phyloP scores from a whole-genome alignment of 2,797 vertebrate genomes.

The Hemitrygon akajei region DNA sequence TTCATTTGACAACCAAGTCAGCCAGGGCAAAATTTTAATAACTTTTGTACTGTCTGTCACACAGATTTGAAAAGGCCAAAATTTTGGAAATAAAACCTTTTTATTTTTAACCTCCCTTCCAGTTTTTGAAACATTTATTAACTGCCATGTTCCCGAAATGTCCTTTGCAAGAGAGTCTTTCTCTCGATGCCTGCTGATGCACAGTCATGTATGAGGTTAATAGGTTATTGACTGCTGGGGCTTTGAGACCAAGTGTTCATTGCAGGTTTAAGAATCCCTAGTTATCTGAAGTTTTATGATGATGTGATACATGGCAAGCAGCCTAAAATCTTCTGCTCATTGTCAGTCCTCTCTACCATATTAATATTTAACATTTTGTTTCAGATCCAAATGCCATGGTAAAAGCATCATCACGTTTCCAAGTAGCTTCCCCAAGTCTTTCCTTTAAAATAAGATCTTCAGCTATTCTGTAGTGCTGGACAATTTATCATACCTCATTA shows the following conservation, averaged over 20 bases:
- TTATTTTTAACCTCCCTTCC: not conserved
- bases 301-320: not conserved
- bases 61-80: constrained; percentile 34
- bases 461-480: not conserved
- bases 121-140: constrained; percentile 35
- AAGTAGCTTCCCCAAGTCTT: too few species aligned
- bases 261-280: not conserved
- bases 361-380: not conserved
- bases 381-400: not conserved
- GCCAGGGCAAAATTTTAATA: constrained; percentile 33
- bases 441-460: too few species aligned
- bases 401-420: not conserved
- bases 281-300: not conserved
- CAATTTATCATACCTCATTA: not conserved
- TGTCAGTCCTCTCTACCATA: not conserved
- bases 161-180: constrained; percentile 5
- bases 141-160: constrained; percentile 34
- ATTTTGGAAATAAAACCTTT: constrained; percentile 21
- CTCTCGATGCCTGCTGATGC: constrained; percentile 7
- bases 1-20: constrained; percentile 35
- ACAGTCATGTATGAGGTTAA: constrained; percentile 30
- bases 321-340: not conserved
- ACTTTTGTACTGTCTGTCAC: constrained; percentile 31
- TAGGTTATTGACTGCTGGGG: constrained; percentile 34
- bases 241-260: constrained; percentile 9